A percentile compares a stretch with the other conserved stretches of the same genome.
Conservation (phyloP, 2,888 invertebrate species). For the Lithosia quadra region DNA sequence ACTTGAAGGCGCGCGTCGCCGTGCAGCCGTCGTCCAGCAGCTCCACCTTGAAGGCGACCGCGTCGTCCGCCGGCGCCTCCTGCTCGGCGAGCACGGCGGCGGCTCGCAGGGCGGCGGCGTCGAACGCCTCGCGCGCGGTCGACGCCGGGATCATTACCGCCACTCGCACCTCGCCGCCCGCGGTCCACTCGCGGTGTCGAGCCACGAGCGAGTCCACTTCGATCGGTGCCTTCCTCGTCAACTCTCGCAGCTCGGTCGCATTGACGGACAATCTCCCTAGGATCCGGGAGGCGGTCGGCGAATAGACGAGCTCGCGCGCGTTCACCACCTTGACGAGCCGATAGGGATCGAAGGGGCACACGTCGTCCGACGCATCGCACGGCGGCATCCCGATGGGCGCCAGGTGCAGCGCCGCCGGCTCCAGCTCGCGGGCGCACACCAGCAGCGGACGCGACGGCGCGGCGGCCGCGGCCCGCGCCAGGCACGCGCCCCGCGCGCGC, state of each 20-base stretch:
- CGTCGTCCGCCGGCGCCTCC: constrained; percentile 45
- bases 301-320: constrained; percentile 62
- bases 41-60: constrained; percentile 65
- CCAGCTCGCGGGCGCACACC: constrained; percentile 63
- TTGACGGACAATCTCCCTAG: constrained; percentile 61
- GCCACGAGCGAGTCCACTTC: constrained; percentile 55
- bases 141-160: constrained; percentile 48
- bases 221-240: constrained; percentile 45
- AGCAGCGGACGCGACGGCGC: constrained; percentile 29
- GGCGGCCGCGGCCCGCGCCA: constrained; percentile 40
- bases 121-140: constrained; percentile 59
- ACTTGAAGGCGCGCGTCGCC: constrained; percentile 69
- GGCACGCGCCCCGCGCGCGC: constrained; percentile 43
- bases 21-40: constrained; percentile 71
- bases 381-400: constrained; percentile 69
- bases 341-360: constrained; percentile 74
- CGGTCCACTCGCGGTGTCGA: constrained; percentile 47
- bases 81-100: constrained; percentile 72
- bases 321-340: constrained; percentile 71
- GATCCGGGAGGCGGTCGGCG: constrained; percentile 64
- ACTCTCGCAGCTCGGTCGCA: constrained; percentile 53
- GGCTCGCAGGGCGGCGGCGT: constrained; percentile 60
- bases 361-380: constrained; percentile 50
- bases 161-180: constrained; percentile 61
- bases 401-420: constrained; percentile 34